Percentiles rank a stretch among this genome's conserved stretches.
These are phyloP conservation scores for Torymus auratus DNA, from an alignment of 2,888 invertebrate genomes.

Conservation along the genomic window DNA sequence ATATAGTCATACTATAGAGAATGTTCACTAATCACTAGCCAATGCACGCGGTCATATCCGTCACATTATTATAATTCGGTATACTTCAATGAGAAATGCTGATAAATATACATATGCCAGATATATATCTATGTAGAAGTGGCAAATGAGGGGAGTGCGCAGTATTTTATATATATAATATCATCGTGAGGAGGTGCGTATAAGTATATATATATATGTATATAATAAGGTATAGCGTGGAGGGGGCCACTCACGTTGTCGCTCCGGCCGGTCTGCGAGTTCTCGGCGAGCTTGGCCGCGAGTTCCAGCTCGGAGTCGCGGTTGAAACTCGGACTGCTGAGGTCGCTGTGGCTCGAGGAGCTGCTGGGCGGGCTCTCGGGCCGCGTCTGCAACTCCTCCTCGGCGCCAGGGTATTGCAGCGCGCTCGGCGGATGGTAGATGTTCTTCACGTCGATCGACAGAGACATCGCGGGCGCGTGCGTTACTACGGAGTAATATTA, in stretches of 20 bases:
- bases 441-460: conserved; percentile 82
- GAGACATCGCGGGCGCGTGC: conserved; percentile 80
- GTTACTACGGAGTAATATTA: conserved; percentile 66
- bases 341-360: conserved; percentile 84
- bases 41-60: too few species aligned
- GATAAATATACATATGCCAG: too few species aligned
- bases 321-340: conserved; percentile 85
- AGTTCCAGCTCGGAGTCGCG: conserved; percentile 84
- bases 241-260: conserved; percentile 66
- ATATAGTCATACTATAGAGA: background rate
- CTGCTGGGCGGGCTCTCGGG: conserved; percentile 87
- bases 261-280: conserved; percentile 65
- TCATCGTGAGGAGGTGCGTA: too few species aligned
- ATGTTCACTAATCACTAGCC: too few species aligned
- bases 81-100: too few species aligned
- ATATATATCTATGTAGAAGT: too few species aligned
- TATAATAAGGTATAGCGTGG: background rate
- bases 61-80: too few species aligned
- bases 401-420: conserved; percentile 88
- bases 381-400: conserved; percentile 75
- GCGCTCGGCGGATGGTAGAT: conserved; percentile 95
- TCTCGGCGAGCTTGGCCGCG: conserved; percentile 76
- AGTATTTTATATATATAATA: conserved; percentile 45
- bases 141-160: conserved; percentile 53
- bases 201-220: conserved; percentile 16